Conservation (phyloP, 2,888 invertebrate species). For the Dicranocentrus wangi region DNA sequence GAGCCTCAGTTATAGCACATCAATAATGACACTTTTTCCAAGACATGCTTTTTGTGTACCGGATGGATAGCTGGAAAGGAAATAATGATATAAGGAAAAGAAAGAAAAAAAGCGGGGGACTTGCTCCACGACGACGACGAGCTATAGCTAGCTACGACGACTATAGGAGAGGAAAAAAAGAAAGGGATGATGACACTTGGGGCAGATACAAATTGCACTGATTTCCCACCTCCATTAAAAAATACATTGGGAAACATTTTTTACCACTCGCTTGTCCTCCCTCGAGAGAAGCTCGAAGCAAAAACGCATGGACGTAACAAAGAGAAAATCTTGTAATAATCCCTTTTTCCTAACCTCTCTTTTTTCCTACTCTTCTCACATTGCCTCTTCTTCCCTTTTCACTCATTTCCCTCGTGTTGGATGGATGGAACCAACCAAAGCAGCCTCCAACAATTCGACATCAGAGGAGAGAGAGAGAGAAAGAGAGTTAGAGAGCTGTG, state of each 20-base stretch:
- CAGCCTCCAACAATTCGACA: conserved; percentile 17
- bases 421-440: too few species aligned
- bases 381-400: neutral
- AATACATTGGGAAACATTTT: conserved; percentile 62
- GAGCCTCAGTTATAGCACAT: too few species aligned
- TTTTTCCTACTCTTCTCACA: neutral
- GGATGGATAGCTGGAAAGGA: neutral
- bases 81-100: neutral
- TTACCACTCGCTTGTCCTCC: conserved; percentile 34
- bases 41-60: neutral
- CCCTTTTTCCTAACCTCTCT: conserved; percentile 12
- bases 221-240: conserved; percentile 69
- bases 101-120: conserved; percentile 5
- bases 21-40: too few species aligned
- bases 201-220: conserved; percentile 68
- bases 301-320: neutral
- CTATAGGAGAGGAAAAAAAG: too few species aligned
- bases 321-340: conserved; percentile 25
- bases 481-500: neutral
- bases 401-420: neutral
- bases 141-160: too few species aligned
- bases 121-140: too few species aligned
- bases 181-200: conserved; percentile 54
- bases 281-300: conserved; percentile 8
- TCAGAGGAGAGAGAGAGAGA: conserved; percentile 1